Base-by-base conservation (phyloP, 2,888 invertebrate genomes). In the Melolontha melolontha region DNA sequence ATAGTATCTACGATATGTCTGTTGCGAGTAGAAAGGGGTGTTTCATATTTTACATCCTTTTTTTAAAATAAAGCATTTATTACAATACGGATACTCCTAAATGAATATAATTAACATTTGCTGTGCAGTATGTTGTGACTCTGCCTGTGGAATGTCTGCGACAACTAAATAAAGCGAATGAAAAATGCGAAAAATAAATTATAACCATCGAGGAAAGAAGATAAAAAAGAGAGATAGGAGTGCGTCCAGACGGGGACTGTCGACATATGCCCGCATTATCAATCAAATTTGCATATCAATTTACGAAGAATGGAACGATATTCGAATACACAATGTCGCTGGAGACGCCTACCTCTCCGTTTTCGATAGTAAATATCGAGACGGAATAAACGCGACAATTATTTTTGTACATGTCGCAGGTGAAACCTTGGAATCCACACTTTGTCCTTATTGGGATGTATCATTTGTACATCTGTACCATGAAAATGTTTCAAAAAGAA, bases 311-410 rank as follows among this genome's bases (percentile, higher is more conserved):
- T 64, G 51, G 39, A 59, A 68, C 57, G 59, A 64, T 54, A 69
- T 62, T 71, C 41, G 52, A 64, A 59, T 51, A 67, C 64, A 70
- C 67, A 68, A 71, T 57, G 68, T 71, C 59, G 12, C 16, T 16
- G n/a, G 62, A 68, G 51, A 69, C 75, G 73, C 76, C 75, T 72
- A 76, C 75, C 70, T 75, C 73, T 76, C 66, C 34, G n/a, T 6
- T 14, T 44, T 10, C 44, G 14, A 49, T 49, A 34, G 51, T 34
- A 47, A 47, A 62, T 34, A 47, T 62, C 34, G 34, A 6, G 11
- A 62, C 5, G 10, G 29, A 59, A 47, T 59, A 59, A 59, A 59
- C 47, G 16, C 29, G 47, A 22, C 47, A 47, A 62, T 34, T 34
- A 34, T 34, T 34, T 34, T 34, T 34, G 22, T 14, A 14, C 47